Base-by-base conservation (phyloP, 1,140 invertebrate species). In the Nymphalis io region DNA sequence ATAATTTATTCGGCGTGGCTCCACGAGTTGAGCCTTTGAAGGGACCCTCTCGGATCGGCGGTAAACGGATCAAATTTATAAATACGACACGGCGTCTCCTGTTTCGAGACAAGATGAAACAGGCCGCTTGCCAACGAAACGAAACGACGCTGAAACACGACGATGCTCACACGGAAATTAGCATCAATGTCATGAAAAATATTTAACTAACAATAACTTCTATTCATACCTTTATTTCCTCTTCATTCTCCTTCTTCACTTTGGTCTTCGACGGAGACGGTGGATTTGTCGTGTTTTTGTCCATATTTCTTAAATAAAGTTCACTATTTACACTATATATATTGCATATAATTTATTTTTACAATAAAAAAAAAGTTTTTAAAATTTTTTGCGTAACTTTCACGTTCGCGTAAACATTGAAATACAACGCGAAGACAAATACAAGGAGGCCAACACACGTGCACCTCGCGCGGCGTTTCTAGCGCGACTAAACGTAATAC, bases 161-260 rank as follows among this genome's bases (percentile, higher is more conserved):
- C 76, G 76, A 84, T 81, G 75, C 75, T 79, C 78, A 78, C 79
- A 79, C 82, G 81, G 83, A 86, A 88, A 82, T 76, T 76, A 73
- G 69, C 76, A 75, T 85, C 83, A 84, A 83, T 81, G 74, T 79
- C 78, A 68, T 68, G 62, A 60, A 85, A 79, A 81, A 79, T 23
- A 55, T 23, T 55, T 16, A 13, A 81, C 70, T 77, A 71, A 66
- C 38, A 48, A 66, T 13, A 27, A n/a, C 44, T 18, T 46, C 15
- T 18, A 11, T 20, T 11, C 39, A 57, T 83, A 93, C 92, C 88
- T 93, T 93, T 68, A 92, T 93, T 82, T 93, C 92, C 81, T 93
- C 92, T 82, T 93, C 92, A 68, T 88, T 91, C 72, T 93, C 91
- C 77, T 93, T 93, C 81, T 93, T 93, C 73, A 93, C 85, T 72